Evolutionary conservation across 2,113 vertebrate genomes (phyloP).

Genomic region (Melierax canorus): DNA sequence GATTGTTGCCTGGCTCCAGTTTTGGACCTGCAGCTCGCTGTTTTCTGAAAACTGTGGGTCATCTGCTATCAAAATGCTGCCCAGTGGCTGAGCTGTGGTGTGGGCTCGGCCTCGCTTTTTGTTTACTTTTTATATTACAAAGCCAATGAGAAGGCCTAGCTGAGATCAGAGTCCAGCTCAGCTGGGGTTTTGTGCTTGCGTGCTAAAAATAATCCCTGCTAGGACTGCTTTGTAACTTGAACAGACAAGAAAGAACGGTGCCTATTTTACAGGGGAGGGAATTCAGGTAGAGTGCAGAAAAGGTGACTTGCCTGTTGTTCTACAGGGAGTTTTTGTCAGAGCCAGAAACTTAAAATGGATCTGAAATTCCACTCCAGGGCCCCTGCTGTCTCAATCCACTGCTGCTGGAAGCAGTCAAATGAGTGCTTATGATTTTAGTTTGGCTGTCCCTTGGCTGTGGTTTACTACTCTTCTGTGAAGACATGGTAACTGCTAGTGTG

Average conservation of each 20-base stretch:
- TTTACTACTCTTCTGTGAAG: background rate
- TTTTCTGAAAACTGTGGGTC: background rate
- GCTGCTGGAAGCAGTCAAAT: background rate
- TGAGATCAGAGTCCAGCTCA: slow-evolving; percentile 26
- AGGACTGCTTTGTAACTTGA: background rate
- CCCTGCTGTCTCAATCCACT: background rate
- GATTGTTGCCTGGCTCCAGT: background rate
- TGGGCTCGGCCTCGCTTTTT: background rate
- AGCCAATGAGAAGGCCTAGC: background rate
- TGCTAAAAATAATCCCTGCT: slow-evolving; percentile 18
- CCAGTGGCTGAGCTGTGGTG: background rate
- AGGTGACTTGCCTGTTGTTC: background rate
- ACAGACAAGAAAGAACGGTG: background rate
- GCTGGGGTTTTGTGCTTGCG: background rate
- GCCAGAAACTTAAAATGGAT: background rate
- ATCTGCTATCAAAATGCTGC: background rate
- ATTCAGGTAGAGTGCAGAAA: background rate
- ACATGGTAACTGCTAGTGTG: background rate
- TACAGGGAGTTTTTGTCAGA: background rate
- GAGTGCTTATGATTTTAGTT: background rate
- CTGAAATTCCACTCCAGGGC: background rate
- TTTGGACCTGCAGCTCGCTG: background rate
- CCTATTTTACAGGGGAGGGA: background rate
- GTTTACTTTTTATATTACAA: background rate
- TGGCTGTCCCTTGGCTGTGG: background rate